Evolutionary conservation across 30 jellyfish, hydroid and myxozoan genomes (phyloP), one percentile per base, ranked within the genome.

Genomic region (Aurelia aurita complex sp. Pacific): DNA sequence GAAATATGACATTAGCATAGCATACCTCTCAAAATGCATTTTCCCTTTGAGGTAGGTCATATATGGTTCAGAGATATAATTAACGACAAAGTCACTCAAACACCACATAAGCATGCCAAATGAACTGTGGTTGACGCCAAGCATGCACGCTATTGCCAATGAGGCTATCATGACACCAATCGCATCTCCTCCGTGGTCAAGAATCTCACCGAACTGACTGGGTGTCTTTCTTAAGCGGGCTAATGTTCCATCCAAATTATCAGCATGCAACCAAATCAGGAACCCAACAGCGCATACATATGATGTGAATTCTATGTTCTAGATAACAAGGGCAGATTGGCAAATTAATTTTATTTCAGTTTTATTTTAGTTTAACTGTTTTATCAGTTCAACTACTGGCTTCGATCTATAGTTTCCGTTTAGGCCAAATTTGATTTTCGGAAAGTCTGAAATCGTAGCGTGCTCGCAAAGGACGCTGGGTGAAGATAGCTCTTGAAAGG

Each of bases 101-200:
- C 73, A 55, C 55, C 70, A 82, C 11, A 53, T 71, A 52, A 82
- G 50, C n/a, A 73, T 67, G 5, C 18, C 64, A 5, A 36, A 18
- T 29, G 80, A 85, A 13, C 11, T 71, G 15, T 38, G 34, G 14
- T 69, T 53, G 16, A 71, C 6, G 10, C 82, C 63, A 54, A 71
- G 15, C 35, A 51, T 57, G 75, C 91, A 67, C 14, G 43, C 74
- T 40, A 82, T 63, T 5, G 91, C 61, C 14, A 66, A 29, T 10
- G 91, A 57, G 6, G 91, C 33, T 4, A 82, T 13, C 16, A 82
- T 10, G 14, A 70, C 5, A 12, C 80, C 85, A 5, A 60, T 14
- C 1, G 80, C 77, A 60, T 82, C 91, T 0, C 91, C 91, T 5
- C 91, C 91, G 23, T 82, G 91, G 19, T 82, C 91, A 12, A 82